Base-by-base conservation (phyloP, 2,113 vertebrate species). In the Lamprologus callipterus region DNA sequence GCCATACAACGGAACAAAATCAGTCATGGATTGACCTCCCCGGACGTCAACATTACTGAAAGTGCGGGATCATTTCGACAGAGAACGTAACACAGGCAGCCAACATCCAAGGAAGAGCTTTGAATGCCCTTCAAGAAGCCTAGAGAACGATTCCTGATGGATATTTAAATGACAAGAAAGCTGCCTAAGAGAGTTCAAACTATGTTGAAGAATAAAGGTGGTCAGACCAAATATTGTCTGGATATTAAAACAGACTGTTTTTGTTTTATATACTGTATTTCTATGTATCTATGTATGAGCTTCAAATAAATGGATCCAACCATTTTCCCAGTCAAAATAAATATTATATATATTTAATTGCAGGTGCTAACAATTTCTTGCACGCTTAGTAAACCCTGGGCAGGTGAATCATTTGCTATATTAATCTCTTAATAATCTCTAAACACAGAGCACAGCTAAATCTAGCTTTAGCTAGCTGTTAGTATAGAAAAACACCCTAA, bases 91-190 rank as follows among this genome's bases (percentile, higher is more conserved):
- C 60, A 35, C 17, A 65, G 19, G 60, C 31, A 8, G 60, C 60
- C 60, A 65, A 65, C 31, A n/a, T n/a, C 31, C 58, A 63, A 35
- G 6, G 17, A 63, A 63, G 58, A 0, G 31, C 58, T 63, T 63
- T 63, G 31, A 63, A 63, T 63, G 31, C 9, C 6, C 31, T 65
- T 65, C 0, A 8, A 65, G 31, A 35, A 65, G 17, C 17, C 60
- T 65, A n/a, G 33, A 68, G 60, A 68, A 37, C 6, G 0, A 35
- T 65, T 65, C 31, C 60, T 7, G 60, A 65, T 7, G 31, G 31
- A 35, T 65, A 65, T n/a, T 65, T 65, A n/a, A 65, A 35, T 65
- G 17, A 63, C 31, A 63, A 35, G 17, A 63, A 63, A 65, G 60
- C 9, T 65, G 60, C 60, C 3, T 35, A n/a, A n/a, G 9, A 63